Evolutionary conservation across 2,888 invertebrate species (phyloP).

Genomic region (Neoaliturus tenellus): DNA sequence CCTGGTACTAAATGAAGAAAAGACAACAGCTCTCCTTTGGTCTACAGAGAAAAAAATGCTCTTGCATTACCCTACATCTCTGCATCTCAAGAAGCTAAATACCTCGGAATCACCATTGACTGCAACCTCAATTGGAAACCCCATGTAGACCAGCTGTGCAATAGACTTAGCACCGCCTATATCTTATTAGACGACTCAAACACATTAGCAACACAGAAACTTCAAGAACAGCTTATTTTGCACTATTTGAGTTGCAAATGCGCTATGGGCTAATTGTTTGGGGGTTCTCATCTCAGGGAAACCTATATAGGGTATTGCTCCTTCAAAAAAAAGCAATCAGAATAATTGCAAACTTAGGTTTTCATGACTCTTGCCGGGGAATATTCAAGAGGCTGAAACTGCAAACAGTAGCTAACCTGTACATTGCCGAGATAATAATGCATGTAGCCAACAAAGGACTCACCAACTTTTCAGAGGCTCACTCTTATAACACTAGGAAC

Average conservation of each 20-base stretch:
- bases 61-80: not conserved
- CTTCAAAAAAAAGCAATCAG: no score
- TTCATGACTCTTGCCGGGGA: not conserved
- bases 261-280: no score
- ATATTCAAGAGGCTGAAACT: not conserved
- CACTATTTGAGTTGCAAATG: no score
- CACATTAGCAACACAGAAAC: conserved; percentile 1
- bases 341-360: no score
- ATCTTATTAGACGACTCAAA: no score
- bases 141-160: conserved; percentile 9
- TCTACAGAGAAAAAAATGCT: conserved; percentile 3
- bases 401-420: not conserved
- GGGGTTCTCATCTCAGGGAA: no score
- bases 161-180: not conserved
- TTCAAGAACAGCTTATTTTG: not conserved
- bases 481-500: not conserved
- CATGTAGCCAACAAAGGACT: no score
- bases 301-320: no score
- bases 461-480: no score
- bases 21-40: conserved; percentile 18
- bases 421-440: no score
- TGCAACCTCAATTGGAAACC: conserved; percentile 29
- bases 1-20: conserved; percentile 31
- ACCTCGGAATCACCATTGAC: conserved; percentile 16
- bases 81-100: not conserved